These are phyloP conservation scores for Palythoa grandis DNA, from an alignment of 92 coral and sea anemone species.

Conservation along the genomic window DNA sequence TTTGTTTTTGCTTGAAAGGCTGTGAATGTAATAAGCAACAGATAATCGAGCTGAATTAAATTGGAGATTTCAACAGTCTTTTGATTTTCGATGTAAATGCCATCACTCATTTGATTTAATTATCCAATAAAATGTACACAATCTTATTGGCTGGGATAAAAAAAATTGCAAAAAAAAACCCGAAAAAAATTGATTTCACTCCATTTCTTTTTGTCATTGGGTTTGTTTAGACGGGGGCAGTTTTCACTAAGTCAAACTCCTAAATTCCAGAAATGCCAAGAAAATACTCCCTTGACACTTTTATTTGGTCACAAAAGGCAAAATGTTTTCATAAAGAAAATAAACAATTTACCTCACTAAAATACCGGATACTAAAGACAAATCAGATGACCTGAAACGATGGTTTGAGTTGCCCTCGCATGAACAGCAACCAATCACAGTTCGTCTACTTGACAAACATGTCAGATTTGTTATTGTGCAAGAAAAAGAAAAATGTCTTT, in stretches of 20 bases:
- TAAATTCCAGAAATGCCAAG: background rate
- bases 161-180: too few relatives aligned
- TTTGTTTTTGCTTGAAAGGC: too few relatives aligned
- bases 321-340: slow-evolving; percentile 11
- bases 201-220: too few relatives aligned
- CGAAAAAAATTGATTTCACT: too few relatives aligned
- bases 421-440: slow-evolving; percentile 29
- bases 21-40: too few relatives aligned
- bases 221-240: background rate
- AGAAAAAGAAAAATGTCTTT: background rate
- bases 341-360: slow-evolving; percentile 1
- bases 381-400: slow-evolving; percentile 18
- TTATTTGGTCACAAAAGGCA: background rate
- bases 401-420: slow-evolving; percentile 12
- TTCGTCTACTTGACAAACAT: slow-evolving; percentile 3
- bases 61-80: too few relatives aligned
- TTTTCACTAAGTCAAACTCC: background rate
- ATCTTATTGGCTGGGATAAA: too few relatives aligned
- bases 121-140: too few relatives aligned
- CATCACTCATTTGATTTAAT: too few relatives aligned
- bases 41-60: too few relatives aligned
- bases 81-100: too few relatives aligned
- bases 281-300: background rate
- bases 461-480: slow-evolving; percentile 9
- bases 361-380: slow-evolving; percentile 5